Conservation (phyloP, 1,140 invertebrate species). For the Maniola jurtina region DNA sequence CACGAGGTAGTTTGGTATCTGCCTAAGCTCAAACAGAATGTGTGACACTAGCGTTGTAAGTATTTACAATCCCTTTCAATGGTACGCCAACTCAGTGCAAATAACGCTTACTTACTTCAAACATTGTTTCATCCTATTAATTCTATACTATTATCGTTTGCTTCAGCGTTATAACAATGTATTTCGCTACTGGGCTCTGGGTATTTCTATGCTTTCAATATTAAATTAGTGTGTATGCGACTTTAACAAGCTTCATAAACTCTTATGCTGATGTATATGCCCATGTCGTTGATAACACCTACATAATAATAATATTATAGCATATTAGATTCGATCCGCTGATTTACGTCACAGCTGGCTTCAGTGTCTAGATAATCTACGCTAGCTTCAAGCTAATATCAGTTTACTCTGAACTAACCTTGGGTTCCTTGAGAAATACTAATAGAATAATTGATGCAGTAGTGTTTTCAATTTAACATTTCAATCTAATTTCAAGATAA, state of each 20-base stretch:
- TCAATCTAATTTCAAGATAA: conserved; percentile 1
- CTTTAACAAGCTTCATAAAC: conserved; percentile 75
- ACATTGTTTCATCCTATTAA: conserved; percentile 72
- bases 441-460: conserved; percentile 18
- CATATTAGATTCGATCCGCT: conserved; percentile 73
- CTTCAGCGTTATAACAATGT: conserved; percentile 76
- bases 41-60: conserved; percentile 72
- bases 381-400: conserved; percentile 75
- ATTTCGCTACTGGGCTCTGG: conserved; percentile 75
- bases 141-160: conserved; percentile 75
- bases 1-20: conserved; percentile 50
- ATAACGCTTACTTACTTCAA: conserved; percentile 71
- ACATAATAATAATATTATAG: conserved; percentile 61
- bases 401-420: conserved; percentile 53
- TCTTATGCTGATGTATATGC: conserved; percentile 75
- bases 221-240: conserved; percentile 77
- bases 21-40: conserved; percentile 49
- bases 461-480: conserved; percentile 14
- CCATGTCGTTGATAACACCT: conserved; percentile 69
- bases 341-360: conserved; percentile 72
- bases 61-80: conserved; percentile 65
- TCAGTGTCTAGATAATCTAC: conserved; percentile 77
- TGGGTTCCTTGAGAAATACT: conserved; percentile 31
- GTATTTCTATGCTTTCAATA: conserved; percentile 78
- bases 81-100: conserved; percentile 60